These are phyloP conservation scores for Mormyrops boulengeri DNA, from an alignment of 2,797 vertebrate genomes.

Conservation along the genomic window DNA sequence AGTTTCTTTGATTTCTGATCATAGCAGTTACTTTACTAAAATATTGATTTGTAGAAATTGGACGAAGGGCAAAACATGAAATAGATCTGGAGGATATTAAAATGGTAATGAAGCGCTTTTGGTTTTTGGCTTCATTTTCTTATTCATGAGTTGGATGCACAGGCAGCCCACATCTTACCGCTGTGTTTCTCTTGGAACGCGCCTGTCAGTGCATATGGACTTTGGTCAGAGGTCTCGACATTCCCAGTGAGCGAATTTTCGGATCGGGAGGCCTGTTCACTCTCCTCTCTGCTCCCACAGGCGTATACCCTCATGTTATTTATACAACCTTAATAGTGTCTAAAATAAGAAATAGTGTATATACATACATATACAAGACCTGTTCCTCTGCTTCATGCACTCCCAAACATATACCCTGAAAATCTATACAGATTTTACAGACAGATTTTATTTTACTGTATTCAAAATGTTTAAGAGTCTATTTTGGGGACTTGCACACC, in stretches of 20 bases:
- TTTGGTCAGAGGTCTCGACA: not conserved
- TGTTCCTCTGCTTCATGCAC: not conserved
- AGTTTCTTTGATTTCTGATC: constrained; percentile 1
- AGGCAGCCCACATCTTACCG: not conserved
- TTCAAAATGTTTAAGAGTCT: not conserved
- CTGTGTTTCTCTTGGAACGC: not conserved
- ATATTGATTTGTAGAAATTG: not conserved
- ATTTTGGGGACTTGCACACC: not conserved
- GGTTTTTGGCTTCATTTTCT: not conserved
- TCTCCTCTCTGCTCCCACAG: not conserved
- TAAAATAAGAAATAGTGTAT: not conserved
- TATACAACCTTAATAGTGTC: not conserved
- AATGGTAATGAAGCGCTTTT: not conserved
- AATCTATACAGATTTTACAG: not conserved
- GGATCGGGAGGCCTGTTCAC: not conserved
- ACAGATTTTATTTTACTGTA: not conserved
- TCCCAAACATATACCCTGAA: not conserved
- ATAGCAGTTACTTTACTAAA: not conserved
- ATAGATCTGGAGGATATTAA: not conserved
- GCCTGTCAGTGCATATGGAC: not conserved
- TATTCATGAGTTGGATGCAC: not conserved
- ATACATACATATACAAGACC: not conserved
- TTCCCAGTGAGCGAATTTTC: not conserved
- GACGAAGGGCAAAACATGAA: not conserved
- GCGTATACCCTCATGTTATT: not conserved